Base-by-base conservation (phyloP, 2,113 vertebrate species). In the Stigmatopora argus region DNA sequence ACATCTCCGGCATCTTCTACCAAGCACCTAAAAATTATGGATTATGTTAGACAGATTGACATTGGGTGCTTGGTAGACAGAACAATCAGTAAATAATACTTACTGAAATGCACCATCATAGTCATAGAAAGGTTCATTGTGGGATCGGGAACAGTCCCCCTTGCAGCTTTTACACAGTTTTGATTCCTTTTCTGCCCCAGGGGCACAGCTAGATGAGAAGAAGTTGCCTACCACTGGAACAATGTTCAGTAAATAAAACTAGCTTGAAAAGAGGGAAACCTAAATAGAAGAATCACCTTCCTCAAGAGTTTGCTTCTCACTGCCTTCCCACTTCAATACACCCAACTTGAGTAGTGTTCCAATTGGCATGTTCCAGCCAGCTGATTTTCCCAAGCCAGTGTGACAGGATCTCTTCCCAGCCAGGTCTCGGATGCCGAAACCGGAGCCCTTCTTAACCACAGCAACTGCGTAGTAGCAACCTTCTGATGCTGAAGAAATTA, bases 371-470 rank as follows among this genome's bases (percentile, higher is more conserved):
- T 82, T 82, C 96, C 96, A 99, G 66, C 94, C 94, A 11, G 92
- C 91, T 0, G 94, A 89, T 77, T 90, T 91, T n/a, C 89, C 89
- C 60, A 94, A 69, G 18, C 93, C 94, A 0, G 93, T 91, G 87
- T 97, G 95, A 69, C 95, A 99, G 0, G 94, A 92, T 67, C 85
- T 95, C 81, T 90, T 97, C 41, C 92, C 92, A 6, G 0, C 4
- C 21, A 99, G 74, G 0, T 92, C 66, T 0, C 10, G 63, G 31
- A 97, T 62, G 0, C 51, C 79, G 77, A 96, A 91, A 0, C 0
- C 0, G 0, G 85, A 83, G 71, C 61, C 85, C 67, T 87, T 93
- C 85, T 93, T 96, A 34, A 74, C 95, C 0, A 97, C 77, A 0
- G 95, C 96, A 35, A 98, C 91, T 0, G 89, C 90, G 0, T 92